Base-by-base conservation (phyloP, 2,888 invertebrate genomes). In the Pachydiplax longipennis region DNA sequence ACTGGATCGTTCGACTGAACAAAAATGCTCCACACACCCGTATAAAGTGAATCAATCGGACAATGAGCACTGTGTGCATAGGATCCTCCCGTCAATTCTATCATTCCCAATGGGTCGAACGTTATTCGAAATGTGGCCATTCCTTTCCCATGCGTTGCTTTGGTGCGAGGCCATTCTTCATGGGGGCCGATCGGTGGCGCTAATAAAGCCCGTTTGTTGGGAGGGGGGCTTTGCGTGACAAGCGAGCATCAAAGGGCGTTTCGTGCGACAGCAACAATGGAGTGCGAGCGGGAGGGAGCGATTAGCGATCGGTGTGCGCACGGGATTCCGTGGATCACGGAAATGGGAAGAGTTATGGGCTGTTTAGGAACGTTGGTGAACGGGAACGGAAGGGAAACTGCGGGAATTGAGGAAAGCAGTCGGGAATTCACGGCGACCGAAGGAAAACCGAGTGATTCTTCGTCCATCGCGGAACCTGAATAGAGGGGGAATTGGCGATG, bases 301-400 rank as follows among this genome's bases (percentile, higher is more conserved):
- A 73, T 73, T 73, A 73, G 73, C 73, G 73, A 73, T 73, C 73
- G 73, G 73, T 73, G 73, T 31, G 31, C 73, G 31, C 73, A 73
- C 73, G 73, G 73, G 73, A 73, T 73, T 73, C 73, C 73, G 73
- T 73, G 73, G 73, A 73, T 73, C 73, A 73, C 73, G 73, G 73
- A 73, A 73, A 73, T 73, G 73, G 31, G 73, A 73, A 73, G 73
- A 73, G 73, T 73, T 73, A 73, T 73, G 73, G 73, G 73, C 73
- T 73, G 31, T 73, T 73, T 73, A 65, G 65, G 65, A 25, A 25
- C 25, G 31, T 31, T 73, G 73, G 73, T 31, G 25, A 31, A 73
- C 73, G 73, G 73, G 73, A 65, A 65, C 22, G 65, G 65, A 65
- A 5, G 65, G 65, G 65, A 73, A 73, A 25, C 73, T 12, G 31